Evolutionary conservation across 1,140 invertebrate species (phyloP).

Genomic region (Asobara japonica): DNA sequence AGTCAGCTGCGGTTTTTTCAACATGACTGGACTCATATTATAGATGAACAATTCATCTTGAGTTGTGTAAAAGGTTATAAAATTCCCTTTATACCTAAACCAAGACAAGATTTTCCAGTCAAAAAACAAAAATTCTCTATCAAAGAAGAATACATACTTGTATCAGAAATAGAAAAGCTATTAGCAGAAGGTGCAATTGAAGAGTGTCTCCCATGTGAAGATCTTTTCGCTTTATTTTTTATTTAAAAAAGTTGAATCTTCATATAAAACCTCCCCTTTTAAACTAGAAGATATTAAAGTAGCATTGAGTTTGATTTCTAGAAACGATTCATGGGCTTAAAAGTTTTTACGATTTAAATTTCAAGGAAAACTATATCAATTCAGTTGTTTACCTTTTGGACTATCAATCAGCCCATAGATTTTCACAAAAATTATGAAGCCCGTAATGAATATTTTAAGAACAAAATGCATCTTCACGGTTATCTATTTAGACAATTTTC

Average conservation of each 20-base stretch:
- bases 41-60: conserved; percentile 28
- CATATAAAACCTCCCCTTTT: conserved; percentile 31
- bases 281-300: conserved; percentile 34
- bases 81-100: conserved; percentile 33
- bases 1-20: conserved; percentile 11
- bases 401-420: conserved; percentile 29
- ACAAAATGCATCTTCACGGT: background rate
- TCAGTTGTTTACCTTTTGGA: conserved; percentile 34
- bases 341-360: conserved; percentile 34
- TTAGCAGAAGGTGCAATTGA: conserved; percentile 32
- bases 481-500: background rate
- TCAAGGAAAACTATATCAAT: conserved; percentile 26
- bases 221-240: conserved; percentile 37
- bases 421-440: conserved; percentile 36
- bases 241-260: conserved; percentile 36
- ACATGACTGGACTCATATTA: conserved; percentile 30
- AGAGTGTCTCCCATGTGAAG: background rate
- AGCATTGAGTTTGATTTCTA: conserved; percentile 23
- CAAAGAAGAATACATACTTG: conserved; percentile 25
- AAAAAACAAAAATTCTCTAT: conserved; percentile 46
- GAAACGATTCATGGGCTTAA: conserved; percentile 10
- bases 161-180: conserved; percentile 32
- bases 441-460: background rate
- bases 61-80: conserved; percentile 29
- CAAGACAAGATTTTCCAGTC: conserved; percentile 13